These are phyloP conservation scores for Synergus japonicus DNA, from an alignment of 2,888 invertebrate species.

Conservation along the genomic window DNA sequence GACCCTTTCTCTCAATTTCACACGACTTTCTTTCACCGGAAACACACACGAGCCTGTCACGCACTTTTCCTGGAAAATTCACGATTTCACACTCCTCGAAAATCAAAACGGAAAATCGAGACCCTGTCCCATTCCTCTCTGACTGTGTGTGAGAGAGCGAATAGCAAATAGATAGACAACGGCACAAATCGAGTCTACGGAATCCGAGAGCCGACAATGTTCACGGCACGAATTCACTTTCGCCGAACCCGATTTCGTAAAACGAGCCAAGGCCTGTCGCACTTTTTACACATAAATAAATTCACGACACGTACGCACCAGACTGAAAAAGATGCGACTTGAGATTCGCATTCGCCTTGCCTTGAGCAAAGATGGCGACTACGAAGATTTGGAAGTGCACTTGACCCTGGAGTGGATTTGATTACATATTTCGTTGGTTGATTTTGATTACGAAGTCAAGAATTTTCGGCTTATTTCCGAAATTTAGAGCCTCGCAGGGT, in stretches of 20 bases:
- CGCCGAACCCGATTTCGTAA: constrained; percentile 32
- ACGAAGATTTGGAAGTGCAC: background rate
- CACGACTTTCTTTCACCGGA: background rate
- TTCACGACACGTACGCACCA: constrained; percentile 33
- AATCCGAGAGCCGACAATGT: constrained; percentile 11
- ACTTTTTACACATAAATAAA: constrained; percentile 45
- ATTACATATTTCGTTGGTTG: background rate
- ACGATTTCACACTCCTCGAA: background rate
- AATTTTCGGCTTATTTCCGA: background rate
- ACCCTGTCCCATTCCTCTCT: constrained; percentile 28
- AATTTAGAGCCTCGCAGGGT: no score
- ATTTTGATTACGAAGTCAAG: background rate
- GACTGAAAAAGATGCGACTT: constrained; percentile 40
- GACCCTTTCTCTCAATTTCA: background rate
- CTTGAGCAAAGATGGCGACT: constrained; percentile 60
- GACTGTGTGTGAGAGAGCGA: background rate
- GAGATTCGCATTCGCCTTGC: constrained; percentile 49
- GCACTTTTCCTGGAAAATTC: background rate
- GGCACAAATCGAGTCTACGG: background rate
- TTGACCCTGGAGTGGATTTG: constrained; percentile 25
- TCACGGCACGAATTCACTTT: constrained; percentile 27
- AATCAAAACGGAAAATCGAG: constrained; percentile 3
- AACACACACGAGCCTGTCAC: no score
- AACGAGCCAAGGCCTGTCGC: background rate
- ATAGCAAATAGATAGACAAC: background rate